These are phyloP conservation scores for Macquaria australasica DNA, from an alignment of 2,113 vertebrate species.

Conservation along the genomic window DNA sequence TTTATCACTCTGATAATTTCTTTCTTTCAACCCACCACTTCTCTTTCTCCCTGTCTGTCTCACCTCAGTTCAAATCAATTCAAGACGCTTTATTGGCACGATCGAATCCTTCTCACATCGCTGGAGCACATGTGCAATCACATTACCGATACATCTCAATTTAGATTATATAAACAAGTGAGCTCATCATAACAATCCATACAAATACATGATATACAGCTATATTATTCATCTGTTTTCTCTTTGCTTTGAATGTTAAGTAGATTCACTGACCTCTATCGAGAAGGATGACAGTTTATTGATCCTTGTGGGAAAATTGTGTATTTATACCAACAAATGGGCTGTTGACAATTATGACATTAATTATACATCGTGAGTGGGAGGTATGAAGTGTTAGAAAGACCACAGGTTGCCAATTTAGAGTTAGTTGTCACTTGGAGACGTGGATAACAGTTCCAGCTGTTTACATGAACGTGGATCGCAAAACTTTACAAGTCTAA, in stretches of 20 bases:
- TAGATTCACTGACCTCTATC: conserved; percentile 22
- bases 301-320: not conserved
- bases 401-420: not conserved
- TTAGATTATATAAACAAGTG: not conserved
- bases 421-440: not conserved
- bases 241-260: not conserved
- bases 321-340: not conserved
- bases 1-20: conserved; percentile 12
- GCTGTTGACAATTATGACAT: conserved; percentile 5
- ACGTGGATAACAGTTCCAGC: conserved; percentile 23
- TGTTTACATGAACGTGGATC: not conserved
- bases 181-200: not conserved
- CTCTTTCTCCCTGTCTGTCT: not conserved
- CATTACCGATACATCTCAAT: not conserved
- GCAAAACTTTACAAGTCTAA: not conserved
- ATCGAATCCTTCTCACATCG: conserved; percentile 4
- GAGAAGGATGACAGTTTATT: conserved; percentile 2
- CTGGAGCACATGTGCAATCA: conserved; percentile 2
- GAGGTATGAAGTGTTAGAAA: conserved; percentile 14
- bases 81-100: not conserved
- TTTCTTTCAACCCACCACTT: not conserved
- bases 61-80: conserved; percentile 12
- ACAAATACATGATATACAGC: not conserved
- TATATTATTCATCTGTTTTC: not conserved
- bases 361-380: conserved; percentile 26